These are phyloP conservation scores for Sussaba pulchella DNA, from an alignment of 2,888 invertebrate species.

Conservation along the genomic window DNA sequence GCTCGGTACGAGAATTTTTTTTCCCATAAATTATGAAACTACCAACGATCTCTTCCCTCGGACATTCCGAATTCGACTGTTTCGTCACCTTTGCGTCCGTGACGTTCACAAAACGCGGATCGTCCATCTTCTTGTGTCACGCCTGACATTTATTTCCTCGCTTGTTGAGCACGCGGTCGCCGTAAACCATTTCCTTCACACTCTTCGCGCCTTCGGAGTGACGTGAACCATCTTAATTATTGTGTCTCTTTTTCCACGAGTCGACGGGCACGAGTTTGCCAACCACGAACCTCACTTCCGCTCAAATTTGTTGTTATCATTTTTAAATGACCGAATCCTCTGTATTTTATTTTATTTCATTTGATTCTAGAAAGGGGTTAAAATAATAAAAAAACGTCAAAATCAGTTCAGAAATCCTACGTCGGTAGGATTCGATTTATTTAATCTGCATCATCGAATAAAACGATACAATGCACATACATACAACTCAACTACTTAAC, in stretches of 20 bases:
- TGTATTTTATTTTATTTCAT: too few relatives aligned
- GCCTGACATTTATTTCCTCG: conserved; percentile 58
- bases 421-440: conserved; percentile 57
- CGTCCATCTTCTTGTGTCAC: conserved; percentile 61
- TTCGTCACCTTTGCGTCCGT: conserved; percentile 40
- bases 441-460: conserved; percentile 63
- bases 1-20: neutral
- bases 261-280: neutral
- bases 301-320: too few relatives aligned
- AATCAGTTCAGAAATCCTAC: conserved; percentile 7
- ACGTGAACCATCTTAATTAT: conserved; percentile 7
- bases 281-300: conserved; percentile 24
- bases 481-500: conserved; percentile 76
- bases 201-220: conserved; percentile 52
- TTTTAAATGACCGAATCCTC: too few relatives aligned
- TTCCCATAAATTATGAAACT: neutral
- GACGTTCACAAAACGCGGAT: conserved; percentile 8
- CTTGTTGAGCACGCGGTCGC: conserved; percentile 64
- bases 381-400: neutral
- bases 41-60: conserved; percentile 9
- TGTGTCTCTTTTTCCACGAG: neutral
- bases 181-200: conserved; percentile 63
- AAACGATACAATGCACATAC: conserved; percentile 78
- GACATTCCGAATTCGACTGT: conserved; percentile 54
- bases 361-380: neutral